These are phyloP conservation scores for Melinopterus prodromus DNA, from an alignment of 2,888 invertebrate genomes.

Conservation along the genomic window DNA sequence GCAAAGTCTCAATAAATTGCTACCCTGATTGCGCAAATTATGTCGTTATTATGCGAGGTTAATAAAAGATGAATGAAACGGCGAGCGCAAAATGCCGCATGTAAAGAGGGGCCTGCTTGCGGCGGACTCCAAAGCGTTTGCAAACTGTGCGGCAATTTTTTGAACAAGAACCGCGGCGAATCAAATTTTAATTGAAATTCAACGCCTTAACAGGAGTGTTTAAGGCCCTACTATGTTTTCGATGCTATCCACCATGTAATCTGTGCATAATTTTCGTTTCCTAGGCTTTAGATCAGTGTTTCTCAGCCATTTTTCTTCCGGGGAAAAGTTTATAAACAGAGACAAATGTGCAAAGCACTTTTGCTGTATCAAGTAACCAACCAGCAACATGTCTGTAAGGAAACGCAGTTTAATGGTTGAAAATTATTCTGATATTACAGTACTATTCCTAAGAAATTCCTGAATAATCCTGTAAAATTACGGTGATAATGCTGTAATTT, in stretches of 20 bases:
- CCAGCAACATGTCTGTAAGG: too few species aligned
- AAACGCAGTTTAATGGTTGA: too few species aligned
- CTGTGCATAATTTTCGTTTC: slow-evolving; percentile 46
- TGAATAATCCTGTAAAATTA: too few species aligned
- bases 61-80: neutral
- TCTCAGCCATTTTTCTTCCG: too few species aligned
- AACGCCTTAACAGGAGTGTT: slow-evolving; percentile 48
- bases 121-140: slow-evolving; percentile 30
- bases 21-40: neutral
- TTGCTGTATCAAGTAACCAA: too few species aligned
- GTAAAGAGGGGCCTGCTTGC: slow-evolving; percentile 27
- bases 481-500: too few species aligned
- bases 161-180: slow-evolving; percentile 47
- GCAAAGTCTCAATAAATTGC: neutral
- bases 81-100: neutral
- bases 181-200: slow-evolving; percentile 49
- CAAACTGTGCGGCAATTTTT: slow-evolving; percentile 40
- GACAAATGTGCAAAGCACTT: too few species aligned
- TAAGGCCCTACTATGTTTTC: slow-evolving; percentile 47
- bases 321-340: too few species aligned
- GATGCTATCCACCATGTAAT: slow-evolving; percentile 37
- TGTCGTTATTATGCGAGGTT: neutral
- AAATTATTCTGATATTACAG: too few species aligned
- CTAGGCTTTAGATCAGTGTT: too few species aligned
- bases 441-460: too few species aligned